Percentiles rank a stretch among this genome's conserved stretches.
Evolutionary conservation across 1,140 invertebrate species (phyloP).

Genomic region (Zaprionus africanus): DNA sequence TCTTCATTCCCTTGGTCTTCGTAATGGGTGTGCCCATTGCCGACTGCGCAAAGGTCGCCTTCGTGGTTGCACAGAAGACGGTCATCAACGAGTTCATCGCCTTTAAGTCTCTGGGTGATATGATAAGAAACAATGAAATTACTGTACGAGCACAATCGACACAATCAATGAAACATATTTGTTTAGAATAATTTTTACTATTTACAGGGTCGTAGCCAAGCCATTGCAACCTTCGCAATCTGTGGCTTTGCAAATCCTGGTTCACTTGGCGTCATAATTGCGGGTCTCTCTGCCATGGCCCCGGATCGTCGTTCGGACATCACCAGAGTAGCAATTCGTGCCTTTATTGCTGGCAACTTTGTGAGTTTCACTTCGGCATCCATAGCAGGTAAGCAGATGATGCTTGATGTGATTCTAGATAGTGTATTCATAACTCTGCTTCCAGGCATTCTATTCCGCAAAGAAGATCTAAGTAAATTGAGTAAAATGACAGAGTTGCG

Average conservation of each 20-base stretch:
- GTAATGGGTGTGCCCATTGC: constrained; percentile 89
- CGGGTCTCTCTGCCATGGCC: constrained; percentile 45
- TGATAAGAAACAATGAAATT: constrained; percentile 86
- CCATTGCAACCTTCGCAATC: constrained; percentile 95
- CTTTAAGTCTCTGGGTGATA: constrained; percentile 89
- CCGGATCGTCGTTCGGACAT: constrained; percentile 35
- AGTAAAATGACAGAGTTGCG: too few species aligned
- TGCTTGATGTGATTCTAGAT: too few species aligned
- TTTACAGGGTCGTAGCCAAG: constrained; percentile 88
- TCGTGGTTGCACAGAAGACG: constrained; percentile 93
- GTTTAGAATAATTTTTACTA: neutral
- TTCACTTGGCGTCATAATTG: constrained; percentile 53
- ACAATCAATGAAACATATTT: neutral
- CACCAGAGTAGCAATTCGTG: constrained; percentile 23
- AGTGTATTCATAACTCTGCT: neutral
- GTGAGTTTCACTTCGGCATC: constrained; percentile 59
- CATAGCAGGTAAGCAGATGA: constrained; percentile 36
- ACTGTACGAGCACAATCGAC: constrained; percentile 85
- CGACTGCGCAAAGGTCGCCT: constrained; percentile 90
- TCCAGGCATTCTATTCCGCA: constrained; percentile 33
- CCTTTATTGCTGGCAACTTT: constrained; percentile 46
- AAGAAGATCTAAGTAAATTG: neutral
- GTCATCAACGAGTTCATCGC: constrained; percentile 96
- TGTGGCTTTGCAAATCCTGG: constrained; percentile 87
- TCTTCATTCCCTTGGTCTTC: constrained; percentile 93